Evolutionary conservation across 2,113 vertebrate genomes (phyloP).

Genomic region (Jacana jacana): DNA sequence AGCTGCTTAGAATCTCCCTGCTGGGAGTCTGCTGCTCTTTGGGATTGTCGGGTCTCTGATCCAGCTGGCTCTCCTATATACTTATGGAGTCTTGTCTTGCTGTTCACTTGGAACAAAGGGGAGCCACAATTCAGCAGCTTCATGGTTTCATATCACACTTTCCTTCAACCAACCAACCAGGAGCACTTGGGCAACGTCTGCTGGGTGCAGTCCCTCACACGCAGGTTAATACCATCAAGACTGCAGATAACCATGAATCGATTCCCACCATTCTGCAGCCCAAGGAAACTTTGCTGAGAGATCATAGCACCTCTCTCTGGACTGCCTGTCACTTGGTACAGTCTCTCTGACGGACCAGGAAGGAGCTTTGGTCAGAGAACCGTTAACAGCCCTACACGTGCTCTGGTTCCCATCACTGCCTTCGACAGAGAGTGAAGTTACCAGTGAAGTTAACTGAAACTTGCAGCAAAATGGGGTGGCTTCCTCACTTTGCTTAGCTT

Average conservation of each 20-base stretch:
- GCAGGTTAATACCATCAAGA: background rate
- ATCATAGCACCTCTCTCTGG: background rate
- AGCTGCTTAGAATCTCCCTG: background rate
- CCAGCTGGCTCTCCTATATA: background rate
- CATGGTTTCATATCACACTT: background rate
- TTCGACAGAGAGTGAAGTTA: background rate
- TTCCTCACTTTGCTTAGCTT: background rate
- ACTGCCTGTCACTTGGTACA: background rate
- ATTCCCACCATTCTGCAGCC: background rate
- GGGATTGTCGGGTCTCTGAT: background rate
- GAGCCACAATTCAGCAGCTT: background rate
- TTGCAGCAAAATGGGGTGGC: background rate
- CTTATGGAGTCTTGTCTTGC: background rate
- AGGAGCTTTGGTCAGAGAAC: background rate
- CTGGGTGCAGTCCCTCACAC: background rate
- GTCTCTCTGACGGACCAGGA: background rate
- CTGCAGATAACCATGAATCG: background rate
- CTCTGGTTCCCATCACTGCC: background rate
- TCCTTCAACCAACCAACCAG: background rate
- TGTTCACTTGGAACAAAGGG: background rate
- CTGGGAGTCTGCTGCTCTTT: background rate
- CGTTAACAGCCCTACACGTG: background rate
- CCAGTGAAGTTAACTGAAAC: background rate
- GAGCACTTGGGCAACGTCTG: background rate
- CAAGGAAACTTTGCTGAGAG: background rate